Evolutionary conservation across 2,888 invertebrate species (phyloP).

Genomic region (Agrypnus murinus): DNA sequence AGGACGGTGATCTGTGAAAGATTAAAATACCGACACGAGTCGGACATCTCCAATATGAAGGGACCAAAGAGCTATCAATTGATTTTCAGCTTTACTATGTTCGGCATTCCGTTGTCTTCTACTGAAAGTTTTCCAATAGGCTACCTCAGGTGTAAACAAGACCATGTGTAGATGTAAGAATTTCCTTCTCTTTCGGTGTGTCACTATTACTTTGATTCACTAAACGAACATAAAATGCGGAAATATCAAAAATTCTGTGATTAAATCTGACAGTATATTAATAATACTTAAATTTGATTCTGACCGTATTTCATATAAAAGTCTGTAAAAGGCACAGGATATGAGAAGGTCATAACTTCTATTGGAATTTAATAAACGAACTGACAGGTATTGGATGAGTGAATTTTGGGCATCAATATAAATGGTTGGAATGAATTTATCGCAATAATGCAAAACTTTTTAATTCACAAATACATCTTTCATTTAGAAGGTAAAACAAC

Average conservation of each 20-base stretch:
- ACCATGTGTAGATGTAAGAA: background rate
- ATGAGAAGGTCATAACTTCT: conserved; percentile 41
- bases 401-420: conserved; percentile 44
- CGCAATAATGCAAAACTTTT: conserved; percentile 26
- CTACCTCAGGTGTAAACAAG: conserved; percentile 18
- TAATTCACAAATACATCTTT: conserved; percentile 2
- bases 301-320: conserved; percentile 27
- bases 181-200: conserved; percentile 8
- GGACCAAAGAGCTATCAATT: conserved; percentile 20
- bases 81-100: conserved; percentile 27
- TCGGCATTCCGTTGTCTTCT: conserved; percentile 18
- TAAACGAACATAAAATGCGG: conserved; percentile 12
- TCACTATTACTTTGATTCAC: conserved; percentile 11
- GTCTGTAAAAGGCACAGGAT: conserved; percentile 19
- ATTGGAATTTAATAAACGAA: conserved; percentile 49
- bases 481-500: too few species aligned
- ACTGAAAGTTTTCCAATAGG: conserved; percentile 9
- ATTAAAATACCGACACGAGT: conserved; percentile 46
- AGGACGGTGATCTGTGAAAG: conserved; percentile 16
- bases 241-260: conserved; percentile 20
- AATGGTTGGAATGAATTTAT: conserved; percentile 39
- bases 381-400: conserved; percentile 40
- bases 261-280: conserved; percentile 23
- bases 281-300: conserved; percentile 32
- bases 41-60: conserved; percentile 41